Base-by-base conservation (phyloP, 1,140 invertebrate genomes). In the Ceratina japonica region DNA sequence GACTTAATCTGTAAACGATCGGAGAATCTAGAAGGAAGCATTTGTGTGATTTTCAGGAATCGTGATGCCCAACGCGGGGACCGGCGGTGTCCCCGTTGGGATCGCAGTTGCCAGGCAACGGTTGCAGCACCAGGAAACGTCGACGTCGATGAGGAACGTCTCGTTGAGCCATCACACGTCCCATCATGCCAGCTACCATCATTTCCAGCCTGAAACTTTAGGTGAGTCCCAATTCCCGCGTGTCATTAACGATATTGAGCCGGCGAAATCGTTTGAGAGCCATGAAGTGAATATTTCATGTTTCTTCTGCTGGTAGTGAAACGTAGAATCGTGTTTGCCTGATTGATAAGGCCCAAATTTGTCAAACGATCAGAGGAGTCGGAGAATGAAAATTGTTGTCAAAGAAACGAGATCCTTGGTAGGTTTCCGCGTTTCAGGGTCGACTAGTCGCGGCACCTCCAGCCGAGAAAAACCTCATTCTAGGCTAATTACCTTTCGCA, bases 81-180 rank as follows among this genome's bases (percentile, higher is more conserved):
- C 88, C 22, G 94, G 93, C 87, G 94, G 93, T 87, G 97, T 97
- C 88, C 96, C 96, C 78, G 95, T 97, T 84, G 97, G 97, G 61
- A 97, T 97, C 86, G 96, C 97, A 20, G 96, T 97, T 79, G 97
- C 96, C 54, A 93, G 96, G 81, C 96, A 97, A 89, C 94, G 97
- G 86, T 94, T 95, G 63, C 94, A 95, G 86, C 94, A 95, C 79
- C 92, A 93, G 80, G 93, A 94, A 88, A 89, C 93, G 49, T 91
- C 94, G 51, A 85, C 91, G 89, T 92, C 93, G 81, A 91, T 90
- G 86, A 93, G 90, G 75, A 91, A 91, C 86, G 90, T 92, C 52
- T 92, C 91, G 72, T 80, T 92, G 78, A 91, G 91, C 89, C 91
- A 92, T 87, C 91, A 90, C 77, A 90, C 89, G 22, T 90, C 89